Evolutionary conservation across 2,888 invertebrate genomes (phyloP), one percentile per base, ranked within the genome.

Genomic region (Leucoma salicis): DNA sequence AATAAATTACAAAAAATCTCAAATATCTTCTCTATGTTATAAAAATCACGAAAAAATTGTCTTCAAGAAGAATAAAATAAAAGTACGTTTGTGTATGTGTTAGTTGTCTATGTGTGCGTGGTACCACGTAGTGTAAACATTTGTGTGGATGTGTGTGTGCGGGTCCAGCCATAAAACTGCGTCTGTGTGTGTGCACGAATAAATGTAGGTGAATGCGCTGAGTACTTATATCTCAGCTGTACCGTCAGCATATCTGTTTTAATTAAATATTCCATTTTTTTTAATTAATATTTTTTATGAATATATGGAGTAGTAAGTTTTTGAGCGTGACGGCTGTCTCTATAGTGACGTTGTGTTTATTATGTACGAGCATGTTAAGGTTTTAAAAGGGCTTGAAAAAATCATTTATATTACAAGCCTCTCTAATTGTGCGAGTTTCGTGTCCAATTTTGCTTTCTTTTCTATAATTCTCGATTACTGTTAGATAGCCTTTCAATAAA

Each of bases 131-230:
- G 42, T 35, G 43, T 53, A 28, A 14, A 12, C 7, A 14, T 10
- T 18, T 13, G 6, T 21, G 50, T 65, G 68, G 66, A 66, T 65
- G 76, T 57, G 78, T 66, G 70, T 51, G 55, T 49, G 43, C 6
- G 49, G 14, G 38, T 49, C 53, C 57, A 44, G 82, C 82, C 66
- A 80, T 86, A 82, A 84, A 82, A 76, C 53, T 66, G 70, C 39
- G 66, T 5, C 43, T 73, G 87, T 87, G 86, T 86, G 86, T 46
- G 86, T 78, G 74, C 62, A 77, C 78, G 85, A 82, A 86, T 85
- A 85, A 85, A 88, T 87, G 86, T 87, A 85, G 86, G 87, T 85
- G 82, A 85, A 74, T 73, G 68, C 53, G 51, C 76, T 78, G 75
- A 70, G 80, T 87, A 81, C 79, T 81, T 80, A 81, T 74, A 71